Evolutionary conservation across 2,113 vertebrate genomes (phyloP), one percentile per base, ranked within the genome.

Genomic region (Neomonachus schauinslandi): DNA sequence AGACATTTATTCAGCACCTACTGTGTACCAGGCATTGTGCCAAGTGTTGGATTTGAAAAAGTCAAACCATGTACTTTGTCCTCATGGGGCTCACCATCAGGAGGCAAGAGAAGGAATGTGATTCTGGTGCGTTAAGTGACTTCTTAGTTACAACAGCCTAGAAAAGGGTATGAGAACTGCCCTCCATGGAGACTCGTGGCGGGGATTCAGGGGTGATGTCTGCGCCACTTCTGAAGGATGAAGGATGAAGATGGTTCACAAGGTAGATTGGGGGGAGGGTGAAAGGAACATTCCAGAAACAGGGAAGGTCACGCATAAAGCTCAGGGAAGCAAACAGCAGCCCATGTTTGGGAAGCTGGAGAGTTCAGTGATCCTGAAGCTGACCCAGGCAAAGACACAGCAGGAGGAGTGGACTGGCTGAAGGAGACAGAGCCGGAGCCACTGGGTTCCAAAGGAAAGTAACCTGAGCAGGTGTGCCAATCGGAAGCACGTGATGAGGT

Each of bases 391-490:
- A 81, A 49, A 61, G 57, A 49, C 31, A 5, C 79, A 42, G 15
- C 28, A n/a, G 82, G 57, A 69, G 59, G 14, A 10, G 39, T 0
- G 0, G 51, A 61, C 7, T 2, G 6, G 46, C 46, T 7, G 36
- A 22, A 22, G 31, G 26, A 65, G 49, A 19, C 4, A 24, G 49
- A 33, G 71, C 79, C 46, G 13, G 53, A 93, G 83, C 51, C 26
- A 1, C 39, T 16, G 57, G 42, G 24, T n/a, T 55, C 87, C 59
- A 51, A 28, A 7, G 31, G 13, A 0, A 19, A 33, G 39, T 19
- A 22, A 6, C 1, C 8, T 31, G 36, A 24, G 16, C n/a, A 39
- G 3, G 2, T 7, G 74, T 18, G 28, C 53, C 19, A 1, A 71
- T 11, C 10, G 2, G 46, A 88, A 36, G 39, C 1, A 33, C 1